Evolutionary conservation across 1,140 invertebrate genomes (phyloP), one percentile per base, ranked within the genome.

Genomic region (Dreissena rostriformis): DNA sequence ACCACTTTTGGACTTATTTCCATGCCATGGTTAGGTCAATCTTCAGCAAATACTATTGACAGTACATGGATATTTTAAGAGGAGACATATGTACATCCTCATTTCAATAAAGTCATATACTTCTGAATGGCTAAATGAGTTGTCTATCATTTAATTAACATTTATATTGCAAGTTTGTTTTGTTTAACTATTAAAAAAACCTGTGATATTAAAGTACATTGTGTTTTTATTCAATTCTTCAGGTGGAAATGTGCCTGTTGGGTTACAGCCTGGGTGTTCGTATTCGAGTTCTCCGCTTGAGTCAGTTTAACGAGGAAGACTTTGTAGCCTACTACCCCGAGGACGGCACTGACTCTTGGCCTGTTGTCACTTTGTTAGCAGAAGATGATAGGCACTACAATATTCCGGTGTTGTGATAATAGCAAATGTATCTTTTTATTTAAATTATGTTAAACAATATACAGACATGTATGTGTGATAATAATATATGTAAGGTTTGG

Each of bases 311-410:
- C 12, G 88, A 92, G 49, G 90, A 93, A 71, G 94, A 94, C 61
- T 94, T 94, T 87, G 86, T 94, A 22, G 91, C 92, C 28, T 92
- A 89, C 66, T 95, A 93, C 81, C 94, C 94, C 4, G 94, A 94
- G 70, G 90, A 91, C 12, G 85, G 90, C 24, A 86, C 90, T 11
- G 89, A 89, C 39, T 80, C 86, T 24, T 88, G 88, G 89, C 85
- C 86, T 29, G 82, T 55, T 67, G 89, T 94, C 14, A 87, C 80
- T 52, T 85, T 95, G n/a, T 86, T 95, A 19, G 93, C 94, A 24
- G 94, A 95, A 86, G 94, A 94, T 89, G 94, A 94, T 82, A 84
- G 94, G 61, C 94, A 94, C 85, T 95, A 94, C 88, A 94, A 94
- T 86, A 87, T 91, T 51, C 89, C 91, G 39, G 86, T 91, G 19